Evolutionary conservation across 2,113 vertebrate species (phyloP).

Genomic region (Phaetusa simplex): DNA sequence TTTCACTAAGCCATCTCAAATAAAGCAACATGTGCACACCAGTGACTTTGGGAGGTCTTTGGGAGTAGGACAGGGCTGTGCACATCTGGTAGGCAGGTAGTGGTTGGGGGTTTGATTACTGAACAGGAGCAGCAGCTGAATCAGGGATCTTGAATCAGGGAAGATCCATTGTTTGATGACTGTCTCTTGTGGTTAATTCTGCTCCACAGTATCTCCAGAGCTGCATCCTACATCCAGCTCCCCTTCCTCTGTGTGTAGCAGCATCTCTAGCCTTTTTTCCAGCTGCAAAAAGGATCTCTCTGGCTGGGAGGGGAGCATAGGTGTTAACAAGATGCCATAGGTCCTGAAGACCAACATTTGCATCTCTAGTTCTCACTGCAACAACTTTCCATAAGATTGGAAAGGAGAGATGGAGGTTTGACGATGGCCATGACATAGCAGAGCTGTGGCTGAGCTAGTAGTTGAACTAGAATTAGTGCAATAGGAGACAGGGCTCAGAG

Average conservation of each 20-base stretch:
- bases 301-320: background rate
- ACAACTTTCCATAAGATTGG: background rate
- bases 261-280: background rate
- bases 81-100: background rate
- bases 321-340: background rate
- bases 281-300: background rate
- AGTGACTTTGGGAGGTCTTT: background rate
- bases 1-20: background rate
- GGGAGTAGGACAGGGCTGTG: background rate
- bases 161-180: background rate
- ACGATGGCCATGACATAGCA: background rate
- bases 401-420: background rate
- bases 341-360: background rate
- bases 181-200: background rate
- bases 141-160: background rate
- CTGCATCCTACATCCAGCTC: background rate
- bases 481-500: background rate
- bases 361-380: background rate
- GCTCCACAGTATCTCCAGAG: background rate
- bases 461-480: background rate
- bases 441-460: background rate
- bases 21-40: background rate
- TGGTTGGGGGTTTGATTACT: background rate
- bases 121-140: background rate
- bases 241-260: background rate